Base-by-base conservation (phyloP, 2,797 vertebrate species). In the Limnodromus scolopaceus region DNA sequence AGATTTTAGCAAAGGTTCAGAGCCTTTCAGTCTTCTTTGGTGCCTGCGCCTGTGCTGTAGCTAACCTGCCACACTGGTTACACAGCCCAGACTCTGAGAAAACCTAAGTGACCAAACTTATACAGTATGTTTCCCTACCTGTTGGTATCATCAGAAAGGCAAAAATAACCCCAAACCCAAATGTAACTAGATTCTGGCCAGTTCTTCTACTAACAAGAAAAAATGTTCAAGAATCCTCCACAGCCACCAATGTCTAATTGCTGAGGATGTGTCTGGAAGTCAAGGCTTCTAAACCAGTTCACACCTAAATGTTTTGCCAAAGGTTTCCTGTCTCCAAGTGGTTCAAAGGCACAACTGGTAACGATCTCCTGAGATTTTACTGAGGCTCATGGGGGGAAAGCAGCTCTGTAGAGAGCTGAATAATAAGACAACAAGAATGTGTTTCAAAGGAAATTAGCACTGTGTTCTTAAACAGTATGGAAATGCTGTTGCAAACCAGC, bases 401-500 rank as follows among this genome's bases (percentile, higher is more conserved):
- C 2, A 58, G 11, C 3, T 54, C 32, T 19, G 11, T 19, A 51
- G 76, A 71, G 9, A 36, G 57, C 4, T 80, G 43, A 77, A 58
- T 28, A n/a, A 19, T 18, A 60, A 64, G 39, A 48, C 2, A 1
- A 18, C 48, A 78, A 71, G 55, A 80, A 79, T 85, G 43, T 0
- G 0, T 78, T 96, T 80, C 24, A 57, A 84, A 85, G 34, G 22
- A 74, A 83, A 80, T 72, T 45, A 93, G 53, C 19, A 41, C 5
- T 60, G 43, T 89, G 48, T 80, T 91, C 53, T 81, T 85, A 76
- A 89, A 68, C 13, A 18, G 48, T 68, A 46, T 71, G 49, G 72
- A 96, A 93, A 93, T 83, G 46, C 13, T 87, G 13, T 49, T 89
- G 68, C 57, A 94, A 75, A 85, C 45, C 64, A 64, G 9, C 38